Conservation (phyloP, 2,797 vertebrate genomes). For the Pachyuromys duprasi region DNA sequence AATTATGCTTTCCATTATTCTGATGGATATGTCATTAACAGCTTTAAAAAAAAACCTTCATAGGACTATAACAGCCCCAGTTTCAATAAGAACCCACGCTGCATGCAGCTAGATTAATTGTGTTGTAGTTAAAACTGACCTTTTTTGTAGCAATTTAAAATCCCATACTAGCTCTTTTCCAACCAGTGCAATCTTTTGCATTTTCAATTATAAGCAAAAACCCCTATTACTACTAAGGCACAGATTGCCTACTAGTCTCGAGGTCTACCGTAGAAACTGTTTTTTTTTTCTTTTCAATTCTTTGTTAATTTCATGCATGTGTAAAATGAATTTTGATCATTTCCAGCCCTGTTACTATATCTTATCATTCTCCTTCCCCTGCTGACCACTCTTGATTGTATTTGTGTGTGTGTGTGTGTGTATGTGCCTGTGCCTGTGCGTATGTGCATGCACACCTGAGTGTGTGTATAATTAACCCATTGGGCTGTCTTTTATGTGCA, state of each 20-base stretch:
- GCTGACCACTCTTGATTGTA: neutral
- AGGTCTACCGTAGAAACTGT: neutral
- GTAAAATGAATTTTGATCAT: neutral
- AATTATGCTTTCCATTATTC: constrained; percentile 88
- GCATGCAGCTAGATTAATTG: constrained; percentile 70
- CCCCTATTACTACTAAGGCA: neutral
- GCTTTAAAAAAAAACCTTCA: constrained; percentile 76
- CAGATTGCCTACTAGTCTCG: neutral
- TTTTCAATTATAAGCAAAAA: constrained; percentile 15
- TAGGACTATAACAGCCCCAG: constrained; percentile 54
- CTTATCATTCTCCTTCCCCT: neutral
- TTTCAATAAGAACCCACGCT: constrained; percentile 72
- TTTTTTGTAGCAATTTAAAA: constrained; percentile 58
- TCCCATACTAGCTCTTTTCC: neutral
- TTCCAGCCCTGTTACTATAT: neutral
- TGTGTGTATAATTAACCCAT: neutral
- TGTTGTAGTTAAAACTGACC: constrained; percentile 64
- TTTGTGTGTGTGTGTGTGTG: neutral
- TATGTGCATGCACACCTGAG: neutral
- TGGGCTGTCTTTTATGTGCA: neutral
- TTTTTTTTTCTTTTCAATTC: neutral
- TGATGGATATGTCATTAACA: constrained; percentile 85
- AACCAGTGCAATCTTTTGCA: constrained; percentile 5
- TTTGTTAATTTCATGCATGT: neutral
- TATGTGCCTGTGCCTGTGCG: neutral